Conservation (phyloP, 1,140 invertebrate genomes). For the Physella acuta region DNA sequence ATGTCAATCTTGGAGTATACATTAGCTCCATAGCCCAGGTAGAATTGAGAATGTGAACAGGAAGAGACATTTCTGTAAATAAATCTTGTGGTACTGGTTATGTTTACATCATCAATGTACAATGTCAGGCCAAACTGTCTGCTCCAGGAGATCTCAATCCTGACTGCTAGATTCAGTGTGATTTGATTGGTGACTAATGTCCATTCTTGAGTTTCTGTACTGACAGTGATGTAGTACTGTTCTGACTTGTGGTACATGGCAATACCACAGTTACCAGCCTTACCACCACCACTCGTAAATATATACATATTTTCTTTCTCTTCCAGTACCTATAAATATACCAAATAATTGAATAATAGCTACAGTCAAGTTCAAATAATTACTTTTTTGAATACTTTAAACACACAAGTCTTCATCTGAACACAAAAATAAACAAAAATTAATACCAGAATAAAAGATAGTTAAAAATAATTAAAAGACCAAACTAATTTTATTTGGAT, state of each 20-base stretch:
- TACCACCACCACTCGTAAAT: constrained; percentile 43
- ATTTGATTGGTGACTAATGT: constrained; percentile 28
- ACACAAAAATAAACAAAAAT: too few species aligned
- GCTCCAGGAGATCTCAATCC: constrained; percentile 38
- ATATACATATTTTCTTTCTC: constrained; percentile 40
- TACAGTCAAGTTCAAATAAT: too few species aligned
- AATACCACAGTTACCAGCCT: constrained; percentile 34
- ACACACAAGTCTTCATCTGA: too few species aligned
- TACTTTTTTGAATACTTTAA: too few species aligned
- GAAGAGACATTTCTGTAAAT: constrained; percentile 21
- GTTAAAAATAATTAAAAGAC: too few species aligned
- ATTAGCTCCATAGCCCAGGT: constrained; percentile 29
- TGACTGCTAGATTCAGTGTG: constrained; percentile 26
- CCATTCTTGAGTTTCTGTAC: constrained; percentile 37
- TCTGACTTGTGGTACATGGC: constrained; percentile 34
- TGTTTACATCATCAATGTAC: constrained; percentile 31
- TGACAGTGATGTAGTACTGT: constrained; percentile 32
- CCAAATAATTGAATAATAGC: too few species aligned
- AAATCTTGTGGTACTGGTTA: constrained; percentile 32
- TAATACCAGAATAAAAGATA: too few species aligned
- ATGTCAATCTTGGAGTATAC: constrained; percentile 35
- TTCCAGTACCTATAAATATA: constrained; percentile 16
- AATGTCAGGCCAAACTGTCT: constrained; percentile 35
- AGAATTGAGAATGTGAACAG: constrained; percentile 15
- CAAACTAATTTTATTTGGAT: too few species aligned